phyloP scores from a whole-genome alignment of 2,888 invertebrate species.

The Limnephilus auricula region DNA sequence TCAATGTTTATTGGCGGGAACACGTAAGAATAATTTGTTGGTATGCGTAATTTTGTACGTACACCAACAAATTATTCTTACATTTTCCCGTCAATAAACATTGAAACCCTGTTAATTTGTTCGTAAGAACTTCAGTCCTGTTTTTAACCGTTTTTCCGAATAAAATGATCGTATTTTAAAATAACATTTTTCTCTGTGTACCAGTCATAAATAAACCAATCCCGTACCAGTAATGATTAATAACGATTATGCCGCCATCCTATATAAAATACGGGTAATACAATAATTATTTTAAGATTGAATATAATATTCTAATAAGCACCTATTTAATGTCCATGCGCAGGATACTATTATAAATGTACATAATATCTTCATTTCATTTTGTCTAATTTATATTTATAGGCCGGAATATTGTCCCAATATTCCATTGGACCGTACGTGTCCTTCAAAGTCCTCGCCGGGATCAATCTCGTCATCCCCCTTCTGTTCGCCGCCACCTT shows the following conservation, averaged over 20 bases:
- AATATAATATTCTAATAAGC: neutral
- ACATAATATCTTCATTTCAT: neutral
- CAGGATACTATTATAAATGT: neutral
- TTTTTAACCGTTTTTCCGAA: too few relatives aligned
- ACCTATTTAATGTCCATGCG: neutral
- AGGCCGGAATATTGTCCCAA: conserved; percentile 80
- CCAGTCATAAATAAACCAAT: too few relatives aligned
- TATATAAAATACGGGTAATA: neutral
- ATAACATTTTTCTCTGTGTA: too few relatives aligned
- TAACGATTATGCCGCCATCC: neutral
- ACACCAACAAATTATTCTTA: too few relatives aligned
- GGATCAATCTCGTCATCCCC: conserved; percentile 78
- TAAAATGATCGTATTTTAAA: too few relatives aligned
- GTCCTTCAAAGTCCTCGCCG: conserved; percentile 76
- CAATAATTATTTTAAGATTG: too few relatives aligned
- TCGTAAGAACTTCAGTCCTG: too few relatives aligned
- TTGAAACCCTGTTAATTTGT: too few relatives aligned
- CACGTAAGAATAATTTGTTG: too few relatives aligned
- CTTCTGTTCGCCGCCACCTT: conserved; percentile 78
- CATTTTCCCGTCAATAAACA: too few relatives aligned
- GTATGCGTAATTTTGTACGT: too few relatives aligned
- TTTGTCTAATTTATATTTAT: conserved; percentile 68
- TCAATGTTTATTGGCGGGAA: too few relatives aligned
- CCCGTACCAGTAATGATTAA: neutral
- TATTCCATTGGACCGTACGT: conserved; percentile 80